phyloP scores from a whole-genome alignment of 2,888 invertebrate genomes.

The Meiosimyza platycephala region DNA sequence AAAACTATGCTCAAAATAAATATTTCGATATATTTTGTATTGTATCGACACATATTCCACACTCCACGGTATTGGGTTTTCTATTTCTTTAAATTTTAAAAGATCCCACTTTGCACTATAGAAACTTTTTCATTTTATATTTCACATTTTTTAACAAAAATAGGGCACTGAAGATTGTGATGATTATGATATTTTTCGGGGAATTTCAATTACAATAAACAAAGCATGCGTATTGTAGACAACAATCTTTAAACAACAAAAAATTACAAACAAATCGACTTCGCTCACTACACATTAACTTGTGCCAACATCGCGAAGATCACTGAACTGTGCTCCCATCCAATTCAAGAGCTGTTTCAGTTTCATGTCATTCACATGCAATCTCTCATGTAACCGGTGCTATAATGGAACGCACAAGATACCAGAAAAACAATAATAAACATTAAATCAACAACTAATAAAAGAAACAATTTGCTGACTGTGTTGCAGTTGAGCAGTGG shows the following conservation, averaged over 20 bases:
- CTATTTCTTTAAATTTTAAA: not conserved
- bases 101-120: too few species aligned
- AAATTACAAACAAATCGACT: conserved; percentile 27
- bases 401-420: conserved; percentile 15
- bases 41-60: not conserved
- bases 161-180: too few species aligned
- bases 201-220: not conserved
- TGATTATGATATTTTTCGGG: too few species aligned
- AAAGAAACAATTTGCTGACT: conserved; percentile 16
- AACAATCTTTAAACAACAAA: conserved; percentile 18
- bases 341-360: conserved; percentile 23
- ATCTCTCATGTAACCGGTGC: not conserved
- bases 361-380: conserved; percentile 35
- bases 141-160: too few species aligned
- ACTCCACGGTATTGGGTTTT: not conserved
- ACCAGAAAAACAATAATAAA: not conserved
- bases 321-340: conserved; percentile 50
- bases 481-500: not conserved
- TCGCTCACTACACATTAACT: conserved; percentile 45
- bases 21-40: too few species aligned
- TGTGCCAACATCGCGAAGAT: conserved; percentile 54
- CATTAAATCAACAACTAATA: not conserved
- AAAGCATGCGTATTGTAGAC: not conserved
- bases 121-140: too few species aligned
- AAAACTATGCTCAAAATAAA: not conserved